Evolutionary conservation across 2,113 vertebrate species (phyloP).

Genomic region (Athene cunicularia): DNA sequence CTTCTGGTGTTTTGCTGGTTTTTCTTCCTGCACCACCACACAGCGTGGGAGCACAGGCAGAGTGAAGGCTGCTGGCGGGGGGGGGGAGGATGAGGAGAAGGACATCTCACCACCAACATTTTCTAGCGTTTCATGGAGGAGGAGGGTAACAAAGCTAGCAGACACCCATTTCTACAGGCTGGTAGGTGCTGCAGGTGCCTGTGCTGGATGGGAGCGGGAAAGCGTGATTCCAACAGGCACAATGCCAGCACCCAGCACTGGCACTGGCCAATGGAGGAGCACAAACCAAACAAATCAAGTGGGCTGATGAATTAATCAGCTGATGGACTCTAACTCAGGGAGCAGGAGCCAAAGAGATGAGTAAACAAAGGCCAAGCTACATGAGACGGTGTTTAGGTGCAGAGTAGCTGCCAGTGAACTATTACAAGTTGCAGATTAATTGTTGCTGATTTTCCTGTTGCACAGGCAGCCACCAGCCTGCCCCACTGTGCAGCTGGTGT

Average conservation of each 20-base stretch:
- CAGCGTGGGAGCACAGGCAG: neutral
- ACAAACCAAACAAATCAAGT: neutral
- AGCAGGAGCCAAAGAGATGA: neutral
- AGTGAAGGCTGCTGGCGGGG: neutral
- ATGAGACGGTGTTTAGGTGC: neutral
- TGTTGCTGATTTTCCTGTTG: neutral
- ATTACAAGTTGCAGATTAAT: neutral
- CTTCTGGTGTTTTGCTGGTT: neutral
- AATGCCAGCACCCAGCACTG: neutral
- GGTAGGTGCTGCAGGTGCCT: too few relatives aligned
- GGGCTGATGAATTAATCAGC: neutral
- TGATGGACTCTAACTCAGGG: neutral
- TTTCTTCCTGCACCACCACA: neutral
- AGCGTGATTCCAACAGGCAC: rapidly evolving
- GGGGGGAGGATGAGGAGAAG: neutral
- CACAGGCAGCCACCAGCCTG: neutral
- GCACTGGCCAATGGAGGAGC: neutral
- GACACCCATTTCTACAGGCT: neutral
- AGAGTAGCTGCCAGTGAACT: neutral
- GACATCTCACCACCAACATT: neutral
- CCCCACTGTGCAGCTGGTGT: rapidly evolving
- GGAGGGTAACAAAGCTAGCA: neutral
- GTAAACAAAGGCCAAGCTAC: neutral
- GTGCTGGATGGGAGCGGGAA: rapidly evolving
- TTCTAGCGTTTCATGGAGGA: neutral